Evolutionary conservation across 2,888 invertebrate species (phyloP).

Genomic region (Acleris emargana): DNA sequence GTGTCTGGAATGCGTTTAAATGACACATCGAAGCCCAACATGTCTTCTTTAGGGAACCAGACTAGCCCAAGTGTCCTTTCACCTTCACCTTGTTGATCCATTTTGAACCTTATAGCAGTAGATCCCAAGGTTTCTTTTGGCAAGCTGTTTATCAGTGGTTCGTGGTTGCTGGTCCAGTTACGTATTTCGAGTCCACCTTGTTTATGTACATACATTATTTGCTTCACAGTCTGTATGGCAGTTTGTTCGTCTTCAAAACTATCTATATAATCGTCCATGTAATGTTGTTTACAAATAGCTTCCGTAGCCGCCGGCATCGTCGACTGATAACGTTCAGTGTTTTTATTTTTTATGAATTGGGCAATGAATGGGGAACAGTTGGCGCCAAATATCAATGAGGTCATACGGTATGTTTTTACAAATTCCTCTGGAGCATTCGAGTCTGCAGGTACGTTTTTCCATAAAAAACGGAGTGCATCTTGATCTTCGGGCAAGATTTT

Average conservation of each 20-base stretch:
- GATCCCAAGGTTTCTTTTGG: constrained; percentile 1
- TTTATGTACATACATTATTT: background rate
- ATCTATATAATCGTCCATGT: constrained; percentile 11
- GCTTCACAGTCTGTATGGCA: background rate
- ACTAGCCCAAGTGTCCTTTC: constrained; percentile 37
- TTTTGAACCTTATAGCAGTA: constrained; percentile 30
- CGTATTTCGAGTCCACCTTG: background rate
- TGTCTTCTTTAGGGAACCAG: constrained; percentile 32
- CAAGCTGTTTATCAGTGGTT: background rate
- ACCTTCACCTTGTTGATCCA: constrained; percentile 21
- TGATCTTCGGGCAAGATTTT: constrained; percentile 37
- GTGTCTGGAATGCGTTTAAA: constrained; percentile 13
- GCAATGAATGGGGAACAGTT: constrained; percentile 39
- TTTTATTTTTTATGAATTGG: constrained; percentile 40
- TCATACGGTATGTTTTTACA: constrained; percentile 25
- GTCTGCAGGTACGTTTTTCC: constrained; percentile 17
- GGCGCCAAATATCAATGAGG: constrained; percentile 35
- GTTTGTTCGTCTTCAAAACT: constrained; percentile 11
- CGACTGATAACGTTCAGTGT: constrained; percentile 28
- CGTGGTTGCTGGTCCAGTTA: background rate
- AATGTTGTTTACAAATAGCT: constrained; percentile 6
- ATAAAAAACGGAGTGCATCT: constrained; percentile 24
- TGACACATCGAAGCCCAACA: constrained; percentile 28
- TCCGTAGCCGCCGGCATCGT: constrained; percentile 15
- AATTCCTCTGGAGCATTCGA: background rate